Percentiles rank a stretch among this genome's conserved stretches.
Evolutionary conservation across 2,888 invertebrate genomes (phyloP).

Genomic region (Protodeltote pygarga): DNA sequence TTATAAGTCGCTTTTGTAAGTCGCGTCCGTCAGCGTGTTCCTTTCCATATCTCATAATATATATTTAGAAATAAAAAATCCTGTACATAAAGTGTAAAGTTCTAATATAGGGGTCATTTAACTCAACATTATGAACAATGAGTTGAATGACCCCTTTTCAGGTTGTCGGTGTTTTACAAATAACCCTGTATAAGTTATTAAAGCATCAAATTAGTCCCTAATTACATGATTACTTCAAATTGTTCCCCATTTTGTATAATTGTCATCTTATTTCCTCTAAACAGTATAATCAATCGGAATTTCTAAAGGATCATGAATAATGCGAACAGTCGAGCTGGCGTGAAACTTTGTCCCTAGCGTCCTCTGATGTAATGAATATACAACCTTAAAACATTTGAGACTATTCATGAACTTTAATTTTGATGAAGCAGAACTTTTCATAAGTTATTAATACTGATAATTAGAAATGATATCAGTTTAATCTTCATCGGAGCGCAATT

Average conservation of each 20-base stretch:
- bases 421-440: too few relatives aligned
- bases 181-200: too few relatives aligned
- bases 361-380: conserved; percentile 54
- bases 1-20: too few relatives aligned
- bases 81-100: too few relatives aligned
- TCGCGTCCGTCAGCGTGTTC: too few relatives aligned
- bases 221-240: conserved; percentile 4
- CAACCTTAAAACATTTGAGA: conserved; percentile 59
- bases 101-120: too few relatives aligned
- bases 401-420: conserved; percentile 69
- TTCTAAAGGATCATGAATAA: conserved; percentile 75
- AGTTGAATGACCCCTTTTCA: too few relatives aligned
- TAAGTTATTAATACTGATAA: conserved; percentile 49
- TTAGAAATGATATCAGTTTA: conserved; percentile 40
- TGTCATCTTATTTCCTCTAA: conserved; percentile 64
- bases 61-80: too few relatives aligned
- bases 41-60: too few relatives aligned
- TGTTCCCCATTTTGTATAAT: conserved; percentile 23
- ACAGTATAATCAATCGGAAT: conserved; percentile 76
- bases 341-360: conserved; percentile 56
- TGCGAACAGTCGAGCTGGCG: conserved; percentile 63
- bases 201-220: conserved; percentile 15
- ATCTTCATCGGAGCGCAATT: conserved; percentile 27
- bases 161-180: too few relatives aligned
- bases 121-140: too few relatives aligned